These are phyloP conservation scores for Neosilurus mollespiculum DNA, from an alignment of 2,797 vertebrate genomes.

Conservation along the genomic window DNA sequence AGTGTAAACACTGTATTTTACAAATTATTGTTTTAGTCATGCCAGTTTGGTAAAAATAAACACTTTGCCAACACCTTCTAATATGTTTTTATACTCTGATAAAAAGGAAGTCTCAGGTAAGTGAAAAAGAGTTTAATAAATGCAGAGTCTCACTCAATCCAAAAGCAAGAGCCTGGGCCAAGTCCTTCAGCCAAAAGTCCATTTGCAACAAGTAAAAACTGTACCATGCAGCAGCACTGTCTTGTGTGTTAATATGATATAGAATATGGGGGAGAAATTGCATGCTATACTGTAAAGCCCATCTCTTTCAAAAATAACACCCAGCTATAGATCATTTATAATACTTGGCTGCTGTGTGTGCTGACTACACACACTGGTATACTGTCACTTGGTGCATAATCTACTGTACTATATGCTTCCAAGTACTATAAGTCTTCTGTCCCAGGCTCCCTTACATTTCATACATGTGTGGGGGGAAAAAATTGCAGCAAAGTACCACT, in stretches of 20 bases:
- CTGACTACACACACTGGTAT: background rate
- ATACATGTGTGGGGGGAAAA: constrained; percentile 43
- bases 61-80: constrained; percentile 48
- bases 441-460: constrained; percentile 41
- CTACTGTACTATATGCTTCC: constrained; percentile 1
- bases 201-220: constrained; percentile 28
- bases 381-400: constrained; percentile 24
- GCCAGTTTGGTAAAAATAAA: constrained; percentile 62
- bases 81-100: constrained; percentile 53
- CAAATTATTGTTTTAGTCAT: constrained; percentile 58
- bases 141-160: constrained; percentile 47
- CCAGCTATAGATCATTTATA: constrained; percentile 24
- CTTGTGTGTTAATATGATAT: constrained; percentile 22
- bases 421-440: background rate
- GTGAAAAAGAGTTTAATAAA: constrained; percentile 55
- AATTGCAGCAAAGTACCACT: constrained; percentile 48
- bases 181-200: constrained; percentile 33
- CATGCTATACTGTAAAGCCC: constrained; percentile 11
- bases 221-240: constrained; percentile 20
- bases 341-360: constrained; percentile 27
- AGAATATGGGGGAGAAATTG: constrained; percentile 17
- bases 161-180: constrained; percentile 49
- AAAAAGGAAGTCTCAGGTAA: constrained; percentile 60
- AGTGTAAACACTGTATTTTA: constrained; percentile 59
- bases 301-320: constrained; percentile 1